Evolutionary conservation across 2,113 vertebrate genomes (phyloP).

Genomic region (Brachyhypopomus occidentalis): DNA sequence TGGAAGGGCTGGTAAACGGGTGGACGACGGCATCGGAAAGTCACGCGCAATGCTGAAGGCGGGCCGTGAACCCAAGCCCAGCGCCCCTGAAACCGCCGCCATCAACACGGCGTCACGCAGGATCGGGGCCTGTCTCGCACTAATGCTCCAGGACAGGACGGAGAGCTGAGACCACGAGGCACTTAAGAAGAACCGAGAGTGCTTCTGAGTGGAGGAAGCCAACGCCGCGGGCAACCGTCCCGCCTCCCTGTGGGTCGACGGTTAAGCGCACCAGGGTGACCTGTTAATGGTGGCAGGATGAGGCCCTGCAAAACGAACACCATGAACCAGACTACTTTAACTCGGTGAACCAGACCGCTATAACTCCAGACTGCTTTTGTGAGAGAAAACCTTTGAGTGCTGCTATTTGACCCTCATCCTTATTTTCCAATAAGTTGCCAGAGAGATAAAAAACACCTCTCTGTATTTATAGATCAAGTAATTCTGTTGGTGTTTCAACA

Average conservation of each 20-base stretch:
- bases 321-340: too few relatives aligned
- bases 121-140: conserved; percentile 9
- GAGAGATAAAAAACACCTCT: conserved; percentile 20
- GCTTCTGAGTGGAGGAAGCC: too few relatives aligned
- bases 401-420: conserved; percentile 18
- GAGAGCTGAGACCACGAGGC: conserved; percentile 9
- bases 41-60: background rate
- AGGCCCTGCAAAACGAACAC: too few relatives aligned
- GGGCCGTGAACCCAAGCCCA: too few relatives aligned
- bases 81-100: background rate
- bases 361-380: background rate
- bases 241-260: too few relatives aligned
- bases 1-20: conserved; percentile 12
- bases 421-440: conserved; percentile 44
- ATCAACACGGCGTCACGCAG: conserved; percentile 14
- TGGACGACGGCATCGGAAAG: conserved; percentile 23
- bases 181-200: background rate
- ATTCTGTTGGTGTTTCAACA: background rate
- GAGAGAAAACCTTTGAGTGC: conserved; percentile 13
- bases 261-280: too few relatives aligned
- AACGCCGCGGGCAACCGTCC: too few relatives aligned
- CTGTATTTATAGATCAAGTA: conserved; percentile 22
- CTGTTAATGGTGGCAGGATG: too few relatives aligned
- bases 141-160: conserved; percentile 38
- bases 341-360: too few relatives aligned